These are phyloP conservation scores for Seira ritae DNA, from an alignment of 2,888 invertebrate genomes.

Conservation along the genomic window DNA sequence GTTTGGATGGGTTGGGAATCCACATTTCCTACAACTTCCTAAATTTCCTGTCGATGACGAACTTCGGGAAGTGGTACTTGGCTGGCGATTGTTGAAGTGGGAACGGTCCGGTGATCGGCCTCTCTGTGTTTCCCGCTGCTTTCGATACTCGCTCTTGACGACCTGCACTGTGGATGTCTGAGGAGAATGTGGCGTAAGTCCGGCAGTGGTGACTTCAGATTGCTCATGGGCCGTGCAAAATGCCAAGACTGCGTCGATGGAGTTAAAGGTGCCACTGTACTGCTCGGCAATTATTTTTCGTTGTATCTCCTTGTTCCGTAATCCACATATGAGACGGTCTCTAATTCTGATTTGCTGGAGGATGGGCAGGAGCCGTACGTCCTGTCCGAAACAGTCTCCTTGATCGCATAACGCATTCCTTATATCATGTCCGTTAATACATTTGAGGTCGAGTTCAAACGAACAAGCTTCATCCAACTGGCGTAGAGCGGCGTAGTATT, in stretches of 20 bases:
- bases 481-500: constrained; percentile 22
- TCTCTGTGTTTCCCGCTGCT: no score
- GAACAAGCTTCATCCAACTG: constrained; percentile 21
- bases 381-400: neutral
- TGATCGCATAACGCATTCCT: neutral
- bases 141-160: no score
- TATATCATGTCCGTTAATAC: neutral
- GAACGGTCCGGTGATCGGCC: no score
- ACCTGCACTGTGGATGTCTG: no score
- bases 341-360: constrained; percentile 29
- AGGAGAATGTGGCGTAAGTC: neutral
- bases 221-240: constrained; percentile 21
- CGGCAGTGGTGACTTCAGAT: constrained; percentile 1
- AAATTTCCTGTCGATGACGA: no score
- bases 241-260: constrained; percentile 20
- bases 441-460: constrained; percentile 9
- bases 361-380: neutral
- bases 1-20: no score
- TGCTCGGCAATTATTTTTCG: constrained; percentile 27
- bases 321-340: constrained; percentile 44
- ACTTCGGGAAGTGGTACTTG: no score
- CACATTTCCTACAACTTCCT: no score
- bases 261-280: neutral
- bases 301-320: constrained; percentile 33
- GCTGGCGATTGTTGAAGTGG: no score